phyloP scores from a whole-genome alignment of 1,140 invertebrate genomes.

The Neomicropteryx cornuta region DNA sequence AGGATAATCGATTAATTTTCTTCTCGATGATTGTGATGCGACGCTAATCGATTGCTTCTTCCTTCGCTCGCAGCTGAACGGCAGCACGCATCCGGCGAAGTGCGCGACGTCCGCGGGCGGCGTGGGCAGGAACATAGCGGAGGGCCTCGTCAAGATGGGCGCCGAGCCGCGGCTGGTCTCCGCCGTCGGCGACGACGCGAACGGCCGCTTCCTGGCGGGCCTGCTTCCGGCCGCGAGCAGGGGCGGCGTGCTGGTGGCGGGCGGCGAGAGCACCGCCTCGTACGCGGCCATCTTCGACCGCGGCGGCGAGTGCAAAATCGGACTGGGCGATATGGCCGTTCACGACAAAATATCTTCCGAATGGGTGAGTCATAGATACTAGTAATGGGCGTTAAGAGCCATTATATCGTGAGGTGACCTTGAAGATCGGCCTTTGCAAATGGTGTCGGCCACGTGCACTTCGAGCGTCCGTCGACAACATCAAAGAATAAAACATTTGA shows the following conservation, averaged over 20 bases:
- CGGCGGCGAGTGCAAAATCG: constrained; percentile 64
- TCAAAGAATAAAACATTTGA: too few species aligned
- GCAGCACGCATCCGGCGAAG: constrained; percentile 58
- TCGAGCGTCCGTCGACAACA: too few species aligned
- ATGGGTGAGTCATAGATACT: constrained; percentile 40
- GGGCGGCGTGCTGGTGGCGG: too few species aligned
- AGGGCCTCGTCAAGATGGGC: constrained; percentile 65
- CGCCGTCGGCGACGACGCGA: constrained; percentile 54
- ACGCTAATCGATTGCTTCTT: too few species aligned
- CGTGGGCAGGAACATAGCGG: constrained; percentile 85
- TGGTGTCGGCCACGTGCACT: too few species aligned
- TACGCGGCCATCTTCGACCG: constrained; percentile 63
- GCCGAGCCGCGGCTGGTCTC: constrained; percentile 61
- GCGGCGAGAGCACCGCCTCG: constrained; percentile 47
- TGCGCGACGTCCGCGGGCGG: constrained; percentile 65
- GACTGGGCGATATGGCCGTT: constrained; percentile 75
- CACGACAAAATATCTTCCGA: constrained; percentile 58
- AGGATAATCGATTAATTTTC: too few species aligned
- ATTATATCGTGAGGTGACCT: too few species aligned
- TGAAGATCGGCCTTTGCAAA: too few species aligned
- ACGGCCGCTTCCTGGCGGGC: constrained; percentile 37
- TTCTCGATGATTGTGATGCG: too few species aligned
- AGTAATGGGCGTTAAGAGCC: background rate
- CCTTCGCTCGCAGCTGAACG: constrained; percentile 61
- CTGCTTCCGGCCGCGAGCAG: constrained; percentile 22